Percentiles rank a stretch among this genome's conserved stretches.
phyloP scores from a whole-genome alignment of 2,797 vertebrate species.

The Gephyroberyx darwinii region DNA sequence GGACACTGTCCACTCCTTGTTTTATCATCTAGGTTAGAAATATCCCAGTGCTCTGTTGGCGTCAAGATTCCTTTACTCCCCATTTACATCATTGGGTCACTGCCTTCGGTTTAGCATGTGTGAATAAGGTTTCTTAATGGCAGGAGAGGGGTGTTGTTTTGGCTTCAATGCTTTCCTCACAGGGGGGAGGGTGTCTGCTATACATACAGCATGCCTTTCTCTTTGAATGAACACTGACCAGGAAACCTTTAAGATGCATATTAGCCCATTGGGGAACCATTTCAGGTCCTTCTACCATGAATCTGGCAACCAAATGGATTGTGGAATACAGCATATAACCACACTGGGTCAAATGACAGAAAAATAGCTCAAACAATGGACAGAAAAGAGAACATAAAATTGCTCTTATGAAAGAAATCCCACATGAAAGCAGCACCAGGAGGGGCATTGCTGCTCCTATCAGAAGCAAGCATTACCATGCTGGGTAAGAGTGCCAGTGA shows the following conservation, averaged over 20 bases:
- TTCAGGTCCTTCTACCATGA: constrained; percentile 28
- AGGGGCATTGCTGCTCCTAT: neutral
- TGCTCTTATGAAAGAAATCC: neutral
- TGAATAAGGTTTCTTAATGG: constrained; percentile 23
- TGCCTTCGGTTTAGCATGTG: constrained; percentile 11
- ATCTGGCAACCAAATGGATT: constrained; percentile 41
- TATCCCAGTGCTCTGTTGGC: constrained; percentile 23
- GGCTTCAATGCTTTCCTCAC: constrained; percentile 21
- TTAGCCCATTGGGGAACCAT: constrained; percentile 38
- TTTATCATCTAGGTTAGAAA: constrained; percentile 30
- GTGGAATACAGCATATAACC: constrained; percentile 30
- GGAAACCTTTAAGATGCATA: constrained; percentile 38
- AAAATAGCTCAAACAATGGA: constrained; percentile 3
- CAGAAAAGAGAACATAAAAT: neutral
- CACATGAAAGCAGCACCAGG: too few relatives aligned
- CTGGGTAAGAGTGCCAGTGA: neutral
- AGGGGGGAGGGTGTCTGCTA: constrained; percentile 27
- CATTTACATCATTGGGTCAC: constrained; percentile 19
- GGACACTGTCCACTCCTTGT: neutral
- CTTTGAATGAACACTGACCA: constrained; percentile 27
- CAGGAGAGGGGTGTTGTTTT: neutral
- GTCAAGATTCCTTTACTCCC: constrained; percentile 7
- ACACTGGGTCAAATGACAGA: neutral
- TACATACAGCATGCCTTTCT: constrained; percentile 22
- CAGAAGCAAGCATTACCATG: neutral